Evolutionary conservation across 2,113 vertebrate species (phyloP).

Genomic region (Semnopithecus entellus): DNA sequence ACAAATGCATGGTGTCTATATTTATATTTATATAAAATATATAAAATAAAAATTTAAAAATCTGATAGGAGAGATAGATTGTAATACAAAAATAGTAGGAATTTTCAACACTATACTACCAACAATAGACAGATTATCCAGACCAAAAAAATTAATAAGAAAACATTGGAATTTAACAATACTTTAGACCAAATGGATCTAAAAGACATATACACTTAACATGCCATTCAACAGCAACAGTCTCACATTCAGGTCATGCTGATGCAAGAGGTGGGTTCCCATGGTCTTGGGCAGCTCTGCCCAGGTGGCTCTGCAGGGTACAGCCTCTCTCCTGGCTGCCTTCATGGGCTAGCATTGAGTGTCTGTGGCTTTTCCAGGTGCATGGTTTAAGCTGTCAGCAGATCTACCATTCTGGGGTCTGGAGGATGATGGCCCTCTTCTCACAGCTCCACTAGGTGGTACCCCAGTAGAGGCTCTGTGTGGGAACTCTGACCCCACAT

Average conservation of each 20-base stretch:
- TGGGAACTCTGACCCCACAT: no score
- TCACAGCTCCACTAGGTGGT: no score
- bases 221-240: neutral
- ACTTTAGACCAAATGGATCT: neutral
- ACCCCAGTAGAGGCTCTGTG: no score
- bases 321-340: no score
- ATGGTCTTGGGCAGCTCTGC: no score
- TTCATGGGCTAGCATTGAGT: no score
- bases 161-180: neutral
- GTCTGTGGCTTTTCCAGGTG: no score
- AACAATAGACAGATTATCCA: neutral
- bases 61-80: neutral
- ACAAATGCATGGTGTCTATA: neutral
- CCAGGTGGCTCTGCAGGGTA: no score
- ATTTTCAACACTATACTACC: neutral
- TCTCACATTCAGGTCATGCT: neutral
- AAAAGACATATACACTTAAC: neutral
- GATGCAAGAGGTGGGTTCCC: no score
- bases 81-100: neutral
- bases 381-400: no score
- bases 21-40: neutral
- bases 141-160: neutral
- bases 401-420: no score
- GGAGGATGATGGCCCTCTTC: no score
- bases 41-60: neutral